These are phyloP conservation scores for Ascaphus truei DNA, from an alignment of 2,113 vertebrate species.

Conservation along the genomic window DNA sequence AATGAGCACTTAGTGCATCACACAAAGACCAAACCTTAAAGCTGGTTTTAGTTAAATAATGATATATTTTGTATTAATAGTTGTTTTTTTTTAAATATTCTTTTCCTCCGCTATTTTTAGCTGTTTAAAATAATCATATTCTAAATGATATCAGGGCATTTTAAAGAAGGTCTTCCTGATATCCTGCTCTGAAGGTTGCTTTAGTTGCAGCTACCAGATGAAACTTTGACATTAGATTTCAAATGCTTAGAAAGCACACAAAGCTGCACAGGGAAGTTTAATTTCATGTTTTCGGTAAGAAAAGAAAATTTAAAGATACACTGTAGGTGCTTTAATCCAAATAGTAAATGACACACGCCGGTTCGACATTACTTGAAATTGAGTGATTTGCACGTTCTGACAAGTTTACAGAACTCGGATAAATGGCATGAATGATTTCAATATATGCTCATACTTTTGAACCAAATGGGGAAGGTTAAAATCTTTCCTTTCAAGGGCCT, in stretches of 20 bases:
- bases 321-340: slow-evolving; percentile 87
- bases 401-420: slow-evolving; percentile 98
- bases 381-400: slow-evolving; percentile 90
- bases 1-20: no score
- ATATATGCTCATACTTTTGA: slow-evolving; percentile 92
- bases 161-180: no score
- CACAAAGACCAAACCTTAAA: no score
- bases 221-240: no score
- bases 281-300: slow-evolving; percentile 46
- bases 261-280: neutral
- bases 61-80: no score
- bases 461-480: slow-evolving; percentile 98
- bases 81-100: no score
- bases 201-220: no score
- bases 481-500: slow-evolving; percentile 99
- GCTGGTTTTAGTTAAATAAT: no score
- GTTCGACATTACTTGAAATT: slow-evolving; percentile 83
- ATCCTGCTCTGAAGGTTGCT: no score
- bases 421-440: slow-evolving; percentile 97
- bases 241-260: neutral
- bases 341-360: slow-evolving; percentile 97
- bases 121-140: no score
- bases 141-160: no score
- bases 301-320: slow-evolving; percentile 73
- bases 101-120: no score